Conservation (phyloP, 2,888 invertebrate genomes). For the Hemithea aestivaria region DNA sequence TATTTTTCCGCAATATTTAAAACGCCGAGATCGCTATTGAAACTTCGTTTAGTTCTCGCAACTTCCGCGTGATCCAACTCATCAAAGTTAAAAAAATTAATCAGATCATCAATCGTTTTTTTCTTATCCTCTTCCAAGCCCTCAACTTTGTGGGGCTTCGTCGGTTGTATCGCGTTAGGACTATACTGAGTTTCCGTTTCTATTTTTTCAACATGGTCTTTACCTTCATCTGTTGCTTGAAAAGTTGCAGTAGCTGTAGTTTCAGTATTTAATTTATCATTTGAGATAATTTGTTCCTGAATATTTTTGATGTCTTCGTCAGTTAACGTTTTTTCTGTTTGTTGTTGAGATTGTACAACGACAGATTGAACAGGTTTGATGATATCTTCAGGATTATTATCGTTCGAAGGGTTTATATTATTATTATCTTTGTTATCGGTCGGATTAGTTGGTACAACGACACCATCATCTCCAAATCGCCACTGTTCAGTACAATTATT, state of each 20-base stretch:
- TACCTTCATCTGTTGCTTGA: conserved; percentile 23
- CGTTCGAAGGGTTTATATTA: conserved; percentile 19
- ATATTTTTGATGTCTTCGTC: conserved; percentile 54
- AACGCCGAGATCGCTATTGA: conserved; percentile 45
- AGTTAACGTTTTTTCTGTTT: conserved; percentile 45
- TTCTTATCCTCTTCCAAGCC: conserved; percentile 54
- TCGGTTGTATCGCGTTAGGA: conserved; percentile 20
- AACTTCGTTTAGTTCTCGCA: conserved; percentile 51
- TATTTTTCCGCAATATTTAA: conserved; percentile 46
- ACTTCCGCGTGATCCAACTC: conserved; percentile 32
- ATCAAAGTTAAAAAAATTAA: conserved; percentile 61
- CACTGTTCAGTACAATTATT: conserved; percentile 83
- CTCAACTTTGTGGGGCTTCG: conserved; percentile 14
- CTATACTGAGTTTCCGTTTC: conserved; percentile 30
- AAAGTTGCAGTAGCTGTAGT: conserved; percentile 13
- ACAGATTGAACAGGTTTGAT: conserved; percentile 49
- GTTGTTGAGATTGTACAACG: conserved; percentile 47
- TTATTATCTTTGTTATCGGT: conserved; percentile 25
- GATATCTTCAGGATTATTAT: conserved; percentile 32
- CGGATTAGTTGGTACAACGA: conserved; percentile 33
- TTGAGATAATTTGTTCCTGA: conserved; percentile 65
- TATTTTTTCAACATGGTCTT: conserved; percentile 32
- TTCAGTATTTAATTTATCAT: conserved; percentile 27
- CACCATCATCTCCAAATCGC: conserved; percentile 65
- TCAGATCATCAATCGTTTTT: conserved; percentile 64